Evolutionary conservation across 2,888 invertebrate species (phyloP).

Genomic region (Andrena trimmerana): DNA sequence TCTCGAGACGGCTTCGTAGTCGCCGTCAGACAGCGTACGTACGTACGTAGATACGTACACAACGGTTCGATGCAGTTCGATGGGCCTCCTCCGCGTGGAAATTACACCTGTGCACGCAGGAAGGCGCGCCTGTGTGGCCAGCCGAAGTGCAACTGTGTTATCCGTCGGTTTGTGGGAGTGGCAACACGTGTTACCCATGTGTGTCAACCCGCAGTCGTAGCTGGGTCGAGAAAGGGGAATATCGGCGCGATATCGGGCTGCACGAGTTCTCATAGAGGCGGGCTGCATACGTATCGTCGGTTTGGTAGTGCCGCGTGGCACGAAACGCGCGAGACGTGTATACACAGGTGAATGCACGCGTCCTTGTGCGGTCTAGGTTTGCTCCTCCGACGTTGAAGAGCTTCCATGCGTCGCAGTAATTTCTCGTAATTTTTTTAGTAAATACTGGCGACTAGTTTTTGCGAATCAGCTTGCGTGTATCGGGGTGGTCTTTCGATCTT

Average conservation of each 20-base stretch:
- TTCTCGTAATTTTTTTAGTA: conserved; percentile 37
- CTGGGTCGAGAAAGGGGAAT: conserved; percentile 57
- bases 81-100: conserved; percentile 10
- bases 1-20: conserved; percentile 14
- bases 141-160: conserved; percentile 52
- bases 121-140: conserved; percentile 12
- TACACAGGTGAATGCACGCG: conserved; percentile 25
- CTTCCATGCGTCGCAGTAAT: conserved; percentile 22
- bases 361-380: conserved; percentile 9
- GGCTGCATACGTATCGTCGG: conserved; percentile 81
- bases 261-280: conserved; percentile 76
- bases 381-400: neutral
- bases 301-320: conserved; percentile 79
- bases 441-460: neutral
- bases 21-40: conserved; percentile 25
- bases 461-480: neutral
- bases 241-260: conserved; percentile 76
- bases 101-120: conserved; percentile 1
- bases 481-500: neutral
- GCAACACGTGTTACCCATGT: conserved; percentile 81
- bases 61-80: conserved; percentile 34
- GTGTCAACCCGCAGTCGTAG: conserved; percentile 72
- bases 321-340: conserved; percentile 58
- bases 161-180: conserved; percentile 61
- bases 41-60: too few relatives aligned